Evolutionary conservation across 2,113 vertebrate species (phyloP).

Genomic region (Piaya cayana): DNA sequence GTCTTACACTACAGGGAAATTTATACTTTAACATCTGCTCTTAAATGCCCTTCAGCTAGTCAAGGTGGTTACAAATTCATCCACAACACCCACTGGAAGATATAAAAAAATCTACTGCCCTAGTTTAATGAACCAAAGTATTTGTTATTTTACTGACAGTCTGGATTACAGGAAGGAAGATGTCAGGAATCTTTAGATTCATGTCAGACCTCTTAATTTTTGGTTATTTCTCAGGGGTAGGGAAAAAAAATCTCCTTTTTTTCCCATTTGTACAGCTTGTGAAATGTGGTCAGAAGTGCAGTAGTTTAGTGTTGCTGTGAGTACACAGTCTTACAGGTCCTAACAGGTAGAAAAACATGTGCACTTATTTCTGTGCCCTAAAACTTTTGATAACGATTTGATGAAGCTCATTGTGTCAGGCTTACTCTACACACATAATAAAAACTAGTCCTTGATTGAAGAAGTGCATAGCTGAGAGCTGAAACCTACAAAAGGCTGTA

Average conservation of each 20-base stretch:
- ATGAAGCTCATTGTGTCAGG: background rate
- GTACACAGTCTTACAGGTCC: background rate
- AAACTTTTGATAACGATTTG: background rate
- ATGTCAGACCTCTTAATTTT: background rate
- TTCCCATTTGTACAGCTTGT: background rate
- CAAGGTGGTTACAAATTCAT: constrained; percentile 4
- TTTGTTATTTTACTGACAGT: background rate
- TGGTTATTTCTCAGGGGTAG: background rate
- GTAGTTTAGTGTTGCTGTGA: background rate
- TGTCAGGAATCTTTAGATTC: background rate
- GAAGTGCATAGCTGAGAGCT: background rate
- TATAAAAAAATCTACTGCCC: constrained; percentile 7
- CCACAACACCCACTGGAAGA: background rate
- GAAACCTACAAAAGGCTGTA: background rate
- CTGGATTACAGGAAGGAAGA: constrained; percentile 1
- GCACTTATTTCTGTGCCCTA: background rate
- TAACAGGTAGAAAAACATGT: background rate
- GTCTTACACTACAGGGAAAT: constrained; percentile 48
- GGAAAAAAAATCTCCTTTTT: background rate
- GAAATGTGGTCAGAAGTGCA: background rate
- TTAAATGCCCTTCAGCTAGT: constrained; percentile 37
- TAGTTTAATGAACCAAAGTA: background rate
- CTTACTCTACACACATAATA: background rate
- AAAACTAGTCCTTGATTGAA: background rate
- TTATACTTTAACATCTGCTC: constrained; percentile 48